Evolutionary conservation across 2,888 invertebrate genomes (phyloP), one percentile per base, ranked within the genome.

Genomic region (Agrotis puta): DNA sequence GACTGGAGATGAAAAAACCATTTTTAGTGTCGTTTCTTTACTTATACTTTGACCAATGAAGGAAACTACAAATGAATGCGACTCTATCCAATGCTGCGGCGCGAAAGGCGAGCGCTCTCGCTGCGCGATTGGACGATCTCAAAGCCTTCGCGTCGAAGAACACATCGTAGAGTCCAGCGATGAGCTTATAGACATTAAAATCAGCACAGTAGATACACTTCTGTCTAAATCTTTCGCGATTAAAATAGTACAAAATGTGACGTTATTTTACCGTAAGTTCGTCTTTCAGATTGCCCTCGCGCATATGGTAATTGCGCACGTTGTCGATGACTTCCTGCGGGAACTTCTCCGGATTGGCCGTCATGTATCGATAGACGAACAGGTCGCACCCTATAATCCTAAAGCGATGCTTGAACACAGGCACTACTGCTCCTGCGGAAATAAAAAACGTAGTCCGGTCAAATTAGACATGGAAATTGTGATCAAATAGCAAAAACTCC

Each of bases 281-380:
- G 61, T 96, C 96, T 78, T 96, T 96, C 61, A 98, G 92, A 84
- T 97, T 96, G 76, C 97, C 97, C 86, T 97, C 96, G n/a, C 96
- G 92, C 88, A 96, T 96, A 93, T 98, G 97, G 89, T 97, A 97
- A 88, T 97, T 97, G 74, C 97, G 96, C 66, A 98, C 96, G 87
- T 97, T 97, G 86, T 97, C 97, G 27, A 97, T 96, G 45, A 97
- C 96, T 84, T 97, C 97, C 66, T 94, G 96, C 0, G 97, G 96
- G 92, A 98, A 98, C 91, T 98, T 98, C 14, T 97, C 97, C 0
- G 97, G 96, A 91, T 98, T 97, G 43, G 97, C 97, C 85, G 97
- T 96, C 96, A 98, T 97, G 90, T 98, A 98, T n/a, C 97, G 96
- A 89, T 97, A 98, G 43, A 98, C 98, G 88, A 97, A 98, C 43